phyloP scores from a whole-genome alignment of 2,888 invertebrate species.

The Polydesmus complanatus region DNA sequence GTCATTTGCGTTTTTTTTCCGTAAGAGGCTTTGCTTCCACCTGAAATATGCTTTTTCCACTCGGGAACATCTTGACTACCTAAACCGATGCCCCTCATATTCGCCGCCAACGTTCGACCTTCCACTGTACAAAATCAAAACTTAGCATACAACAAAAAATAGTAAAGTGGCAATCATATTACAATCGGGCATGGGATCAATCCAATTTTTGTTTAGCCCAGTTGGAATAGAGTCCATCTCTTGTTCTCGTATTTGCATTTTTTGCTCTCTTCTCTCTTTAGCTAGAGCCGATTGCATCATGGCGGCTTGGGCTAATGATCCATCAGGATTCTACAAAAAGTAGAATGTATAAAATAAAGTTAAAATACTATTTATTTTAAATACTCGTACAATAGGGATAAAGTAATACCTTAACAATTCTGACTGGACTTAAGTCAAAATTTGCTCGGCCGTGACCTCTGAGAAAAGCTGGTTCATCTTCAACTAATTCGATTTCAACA shows the following conservation, averaged over 20 bases:
- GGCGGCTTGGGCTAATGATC: slow-evolving; percentile 94
- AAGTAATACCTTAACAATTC: slow-evolving; percentile 58
- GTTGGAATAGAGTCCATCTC: slow-evolving; percentile 61
- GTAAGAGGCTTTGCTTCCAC: slow-evolving; percentile 93
- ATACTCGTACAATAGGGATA: neutral
- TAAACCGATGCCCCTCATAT: slow-evolving; percentile 68
- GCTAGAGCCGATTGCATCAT: slow-evolving; percentile 99
- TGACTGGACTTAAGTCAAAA: slow-evolving; percentile 82
- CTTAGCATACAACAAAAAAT: neutral
- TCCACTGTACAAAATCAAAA: slow-evolving; percentile 37
- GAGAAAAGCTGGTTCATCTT: slow-evolving; percentile 95
- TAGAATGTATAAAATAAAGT: neutral
- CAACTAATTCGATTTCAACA: slow-evolving; percentile 92
- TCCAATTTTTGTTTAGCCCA: slow-evolving; percentile 83
- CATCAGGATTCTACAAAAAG: slow-evolving; percentile 72
- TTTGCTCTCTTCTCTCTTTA: slow-evolving; percentile 90
- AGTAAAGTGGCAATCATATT: slow-evolving; percentile 21
- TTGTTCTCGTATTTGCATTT: slow-evolving; percentile 86
- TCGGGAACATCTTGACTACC: slow-evolving; percentile 87
- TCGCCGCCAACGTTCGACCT: slow-evolving; percentile 54
- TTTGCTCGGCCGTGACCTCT: slow-evolving; percentile 65
- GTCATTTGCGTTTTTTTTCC: slow-evolving; percentile 93
- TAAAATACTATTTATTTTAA: neutral
- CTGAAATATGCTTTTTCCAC: slow-evolving; percentile 98
- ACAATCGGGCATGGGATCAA: slow-evolving; percentile 82